Conservation (phyloP, 2,797 vertebrate genomes). For the Coluber constrictor region DNA sequence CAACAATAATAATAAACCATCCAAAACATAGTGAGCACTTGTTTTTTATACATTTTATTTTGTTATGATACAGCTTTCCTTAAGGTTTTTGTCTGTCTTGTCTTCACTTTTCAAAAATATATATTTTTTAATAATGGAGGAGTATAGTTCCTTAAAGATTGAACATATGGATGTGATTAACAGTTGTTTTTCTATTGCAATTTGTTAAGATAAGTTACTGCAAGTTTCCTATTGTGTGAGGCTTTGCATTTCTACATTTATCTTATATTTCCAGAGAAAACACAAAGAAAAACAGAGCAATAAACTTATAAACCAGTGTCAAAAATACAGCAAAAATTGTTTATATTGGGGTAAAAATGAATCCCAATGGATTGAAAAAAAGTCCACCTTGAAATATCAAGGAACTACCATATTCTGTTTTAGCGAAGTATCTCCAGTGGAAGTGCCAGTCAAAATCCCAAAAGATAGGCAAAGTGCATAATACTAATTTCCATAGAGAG, state of each 20-base stretch:
- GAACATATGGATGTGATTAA: not conserved
- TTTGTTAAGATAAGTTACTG: not conserved
- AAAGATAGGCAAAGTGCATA: not conserved
- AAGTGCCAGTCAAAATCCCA: not conserved
- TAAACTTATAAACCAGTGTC: not conserved
- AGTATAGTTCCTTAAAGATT: not conserved
- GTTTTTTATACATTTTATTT: not conserved
- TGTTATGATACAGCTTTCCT: not conserved
- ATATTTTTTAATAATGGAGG: not conserved
- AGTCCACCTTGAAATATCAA: not conserved
- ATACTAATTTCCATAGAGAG: not conserved
- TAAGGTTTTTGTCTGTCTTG: not conserved
- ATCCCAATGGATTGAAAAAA: not conserved
- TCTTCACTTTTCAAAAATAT: not conserved
- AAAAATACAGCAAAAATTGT: not conserved
- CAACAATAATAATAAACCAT: not conserved
- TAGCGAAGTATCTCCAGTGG: not conserved
- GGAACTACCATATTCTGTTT: not conserved
- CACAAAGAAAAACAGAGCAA: not conserved
- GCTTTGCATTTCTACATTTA: not conserved
- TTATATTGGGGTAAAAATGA: not conserved
- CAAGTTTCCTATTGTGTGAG: not conserved
- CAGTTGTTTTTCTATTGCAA: not conserved
- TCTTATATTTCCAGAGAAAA: not conserved
- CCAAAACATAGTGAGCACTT: not conserved